Evolutionary conservation across 1,140 invertebrate species (phyloP), one percentile per base, ranked within the genome.

Genomic region (Aphelenchoides besseyi): DNA sequence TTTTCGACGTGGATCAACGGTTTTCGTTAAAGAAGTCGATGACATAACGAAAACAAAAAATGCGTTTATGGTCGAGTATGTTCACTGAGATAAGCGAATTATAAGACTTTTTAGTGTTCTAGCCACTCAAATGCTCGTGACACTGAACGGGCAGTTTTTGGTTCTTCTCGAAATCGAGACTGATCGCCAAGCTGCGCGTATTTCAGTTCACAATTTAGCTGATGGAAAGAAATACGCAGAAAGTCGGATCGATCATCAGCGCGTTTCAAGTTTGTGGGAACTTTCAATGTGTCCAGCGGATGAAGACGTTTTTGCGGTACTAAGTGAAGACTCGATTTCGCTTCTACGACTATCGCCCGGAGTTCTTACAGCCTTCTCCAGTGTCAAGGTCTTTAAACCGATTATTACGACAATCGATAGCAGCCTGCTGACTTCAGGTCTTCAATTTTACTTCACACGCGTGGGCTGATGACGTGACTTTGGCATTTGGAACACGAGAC

Each of bases 381-480:
- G 54, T n/a, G 37, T 69, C 29, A 75, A 74, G 35, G 70, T 74
- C 23, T 59, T 9, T 9, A 59, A 52, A 23, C n/a, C 1, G 61
- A 32, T 16, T 66, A 16, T 64, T 66, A 59, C 18, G 41, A 66
- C 1, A 23, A 2, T 9, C 8, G 57, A 8, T 9, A 62, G 9
- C 12, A 66, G 18, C 16, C 16, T 2, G 12, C n/a, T 18, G 70
- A 18, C 68, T 71, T 70, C 3, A 70, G 69, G 32, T 74, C 33
- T 74, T 63, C 18, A 54, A 74, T 55, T 29, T 74, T 12, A 74
- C 36, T 30, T 74, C 73, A 29, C 72, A 74, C 57, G 73, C 48
- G 30, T 74, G 72, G 72, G 73, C 57, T 18, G 73, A 74, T 33
- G 72, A 74, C 57, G 72, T 74, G 9, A 74, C 72, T 12, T 29